Evolutionary conservation across 2,888 invertebrate species (phyloP).

Genomic region (Neuroscelio doddi): DNA sequence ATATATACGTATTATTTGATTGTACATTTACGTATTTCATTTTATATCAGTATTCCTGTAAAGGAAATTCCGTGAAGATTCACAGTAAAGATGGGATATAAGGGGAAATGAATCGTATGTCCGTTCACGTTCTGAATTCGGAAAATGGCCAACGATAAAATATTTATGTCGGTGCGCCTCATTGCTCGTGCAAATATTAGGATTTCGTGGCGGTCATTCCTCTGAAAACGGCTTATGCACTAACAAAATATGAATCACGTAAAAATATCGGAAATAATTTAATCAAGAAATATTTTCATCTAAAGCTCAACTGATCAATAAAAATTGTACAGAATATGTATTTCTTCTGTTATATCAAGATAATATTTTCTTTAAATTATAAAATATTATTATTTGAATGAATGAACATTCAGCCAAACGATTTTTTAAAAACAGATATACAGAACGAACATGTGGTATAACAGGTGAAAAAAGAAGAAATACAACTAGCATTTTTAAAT

Average conservation of each 20-base stretch:
- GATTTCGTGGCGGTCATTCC: conserved; percentile 31
- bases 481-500: background rate
- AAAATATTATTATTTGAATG: no score
- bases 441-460: background rate
- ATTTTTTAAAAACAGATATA: background rate
- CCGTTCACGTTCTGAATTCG: conserved; percentile 47
- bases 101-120: conserved; percentile 12
- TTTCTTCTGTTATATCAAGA: no score
- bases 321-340: no score
- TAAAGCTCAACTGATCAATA: no score
- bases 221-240: conserved; percentile 19
- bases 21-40: no score
- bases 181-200: conserved; percentile 54
- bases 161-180: conserved; percentile 53
- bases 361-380: no score
- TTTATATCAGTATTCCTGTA: conserved; percentile 8
- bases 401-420: no score
- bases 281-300: background rate
- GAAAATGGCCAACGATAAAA: conserved; percentile 51
- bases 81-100: conserved; percentile 11
- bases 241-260: conserved; percentile 1
- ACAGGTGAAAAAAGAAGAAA: background rate
- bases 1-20: no score
- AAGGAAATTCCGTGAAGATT: conserved; percentile 3
- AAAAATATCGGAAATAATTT: background rate